Evolutionary conservation across 2,113 vertebrate species (phyloP), one percentile per base, ranked within the genome.

Genomic region (Puntigrus tetrazona): DNA sequence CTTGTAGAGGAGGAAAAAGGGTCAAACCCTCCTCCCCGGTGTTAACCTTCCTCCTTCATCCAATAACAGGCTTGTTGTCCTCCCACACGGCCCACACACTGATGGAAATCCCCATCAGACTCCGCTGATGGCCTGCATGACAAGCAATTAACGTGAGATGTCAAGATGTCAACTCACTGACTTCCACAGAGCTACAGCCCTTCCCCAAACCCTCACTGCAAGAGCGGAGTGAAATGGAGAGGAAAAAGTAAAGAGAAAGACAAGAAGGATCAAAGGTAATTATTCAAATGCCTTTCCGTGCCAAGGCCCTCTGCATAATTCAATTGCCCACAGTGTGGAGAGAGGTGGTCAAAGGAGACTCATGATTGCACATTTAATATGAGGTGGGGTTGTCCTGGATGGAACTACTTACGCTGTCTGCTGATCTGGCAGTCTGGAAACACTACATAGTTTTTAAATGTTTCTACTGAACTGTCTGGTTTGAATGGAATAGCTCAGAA

Each of bases 161-260:
- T 94, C 92, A 92, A 91, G 82, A 90, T 93, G 92, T 94, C 92
- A 91, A 90, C 92, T 87, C 55, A 69, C 79, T 88, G 86, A 92
- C 93, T 92, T 93, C 86, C 89, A 89, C 90, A 76, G 92, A 91
- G 90, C 90, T 88, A 76, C 84, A 77, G 87, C 89, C 88, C n/a
- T n/a, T 92, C 91, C 87, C 88, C 59, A 92, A 91, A 89, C 88
- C 92, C 83, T 92, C 90, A 79, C 20, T n/a, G 80, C 86, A 84
- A 84, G 82, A 55, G 76, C 83, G 55, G 70, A 65, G 86, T 87
- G 61, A 86, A 80, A 84, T 43, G 43, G 41, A 81, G 78, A 70
- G 86, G 27, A 70, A 8, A 31, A 29, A 18, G 31, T 3, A 63
- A 34, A 31, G 14, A 34, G 22, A n/a, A 59, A 45, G 20, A 77